Conservation (phyloP, 2,113 vertebrate genomes). For the Macquaria ambigua region DNA sequence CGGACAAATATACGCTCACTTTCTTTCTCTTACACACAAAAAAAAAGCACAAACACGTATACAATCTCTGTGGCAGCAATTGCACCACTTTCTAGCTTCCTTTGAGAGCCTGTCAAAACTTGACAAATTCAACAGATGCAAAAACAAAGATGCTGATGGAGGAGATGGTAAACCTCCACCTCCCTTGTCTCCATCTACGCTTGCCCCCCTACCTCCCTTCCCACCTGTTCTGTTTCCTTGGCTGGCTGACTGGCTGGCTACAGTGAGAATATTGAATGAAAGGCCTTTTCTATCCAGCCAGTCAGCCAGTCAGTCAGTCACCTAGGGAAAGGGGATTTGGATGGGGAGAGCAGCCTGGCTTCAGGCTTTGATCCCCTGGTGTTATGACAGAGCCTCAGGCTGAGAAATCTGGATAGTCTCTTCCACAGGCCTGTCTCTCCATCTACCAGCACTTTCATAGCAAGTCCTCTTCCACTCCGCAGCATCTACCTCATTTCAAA, state of each 20-base stretch:
- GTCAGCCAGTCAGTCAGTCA: slow-evolving; percentile 65
- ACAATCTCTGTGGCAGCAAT: slow-evolving; percentile 32
- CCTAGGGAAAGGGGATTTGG: slow-evolving; percentile 67
- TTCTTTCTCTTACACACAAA: slow-evolving; percentile 2
- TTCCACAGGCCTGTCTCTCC: slow-evolving; percentile 61
- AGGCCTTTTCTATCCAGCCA: slow-evolving; percentile 69
- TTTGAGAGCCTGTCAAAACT: slow-evolving; percentile 61
- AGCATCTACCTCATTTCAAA: slow-evolving; percentile 55
- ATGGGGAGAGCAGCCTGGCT: slow-evolving; percentile 70
- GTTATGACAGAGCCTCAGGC: slow-evolving; percentile 86
- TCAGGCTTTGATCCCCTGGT: slow-evolving; percentile 84
- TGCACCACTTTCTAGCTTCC: slow-evolving; percentile 45
- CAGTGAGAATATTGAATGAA: slow-evolving; percentile 87
- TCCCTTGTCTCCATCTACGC: slow-evolving; percentile 43
- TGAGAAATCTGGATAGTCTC: slow-evolving; percentile 75
- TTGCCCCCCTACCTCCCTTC: slow-evolving; percentile 10
- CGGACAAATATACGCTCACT: slow-evolving; percentile 26
- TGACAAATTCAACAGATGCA: slow-evolving; percentile 74
- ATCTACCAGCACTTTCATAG: slow-evolving; percentile 53
- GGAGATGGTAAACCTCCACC: slow-evolving; percentile 45
- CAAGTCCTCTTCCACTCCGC: slow-evolving; percentile 55
- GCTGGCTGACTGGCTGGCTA: slow-evolving; percentile 72
- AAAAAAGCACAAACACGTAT: slow-evolving; percentile 14
- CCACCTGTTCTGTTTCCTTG: slow-evolving; percentile 68
- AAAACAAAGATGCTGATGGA: slow-evolving; percentile 70